A percentile compares a stretch with the other conserved stretches of the same genome.
phyloP scores from a whole-genome alignment of 2,113 vertebrate genomes.

The Uria aalge region DNA sequence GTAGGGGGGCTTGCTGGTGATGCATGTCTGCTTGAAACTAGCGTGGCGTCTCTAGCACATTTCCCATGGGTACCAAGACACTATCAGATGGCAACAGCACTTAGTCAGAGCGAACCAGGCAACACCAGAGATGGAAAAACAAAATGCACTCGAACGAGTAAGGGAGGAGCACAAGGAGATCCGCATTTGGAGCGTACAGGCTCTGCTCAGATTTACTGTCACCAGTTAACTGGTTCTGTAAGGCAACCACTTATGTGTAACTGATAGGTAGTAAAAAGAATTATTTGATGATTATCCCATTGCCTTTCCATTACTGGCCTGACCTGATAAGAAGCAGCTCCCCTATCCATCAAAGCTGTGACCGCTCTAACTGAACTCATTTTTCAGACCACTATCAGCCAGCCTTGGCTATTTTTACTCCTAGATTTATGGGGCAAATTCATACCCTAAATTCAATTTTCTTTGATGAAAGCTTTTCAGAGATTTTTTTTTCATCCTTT shows the following conservation, averaged over 20 bases:
- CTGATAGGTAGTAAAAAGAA: conserved; percentile 65
- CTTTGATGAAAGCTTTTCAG: conserved; percentile 59
- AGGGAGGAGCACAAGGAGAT: not conserved
- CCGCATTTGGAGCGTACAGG: not conserved
- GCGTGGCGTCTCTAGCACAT: not conserved
- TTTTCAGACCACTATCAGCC: conserved; percentile 63
- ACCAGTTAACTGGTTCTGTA: conserved; percentile 55
- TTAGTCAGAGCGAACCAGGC: not conserved
- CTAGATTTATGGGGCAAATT: conserved; percentile 61
- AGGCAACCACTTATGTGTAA: conserved; percentile 59
- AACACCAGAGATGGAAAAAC: not conserved
- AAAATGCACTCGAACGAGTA: not conserved
- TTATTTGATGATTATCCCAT: conserved; percentile 64
- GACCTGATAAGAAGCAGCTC: conserved; percentile 63
- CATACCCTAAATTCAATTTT: conserved; percentile 65
- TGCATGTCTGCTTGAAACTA: not conserved
- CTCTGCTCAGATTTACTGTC: conserved; percentile 41
- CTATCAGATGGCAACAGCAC: not conserved
- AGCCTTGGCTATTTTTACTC: conserved; percentile 68
- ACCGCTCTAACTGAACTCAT: conserved; percentile 48
- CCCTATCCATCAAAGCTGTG: conserved; percentile 53
- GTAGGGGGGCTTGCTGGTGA: not conserved
- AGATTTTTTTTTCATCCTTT: not conserved
- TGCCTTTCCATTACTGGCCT: conserved; percentile 65
- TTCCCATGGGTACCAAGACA: not conserved